A percentile compares a stretch with the other conserved stretches of the same genome.
These are phyloP conservation scores for Oryctolagus cuniculus DNA, from an alignment of 2,113 vertebrate species.

Conservation along the genomic window DNA sequence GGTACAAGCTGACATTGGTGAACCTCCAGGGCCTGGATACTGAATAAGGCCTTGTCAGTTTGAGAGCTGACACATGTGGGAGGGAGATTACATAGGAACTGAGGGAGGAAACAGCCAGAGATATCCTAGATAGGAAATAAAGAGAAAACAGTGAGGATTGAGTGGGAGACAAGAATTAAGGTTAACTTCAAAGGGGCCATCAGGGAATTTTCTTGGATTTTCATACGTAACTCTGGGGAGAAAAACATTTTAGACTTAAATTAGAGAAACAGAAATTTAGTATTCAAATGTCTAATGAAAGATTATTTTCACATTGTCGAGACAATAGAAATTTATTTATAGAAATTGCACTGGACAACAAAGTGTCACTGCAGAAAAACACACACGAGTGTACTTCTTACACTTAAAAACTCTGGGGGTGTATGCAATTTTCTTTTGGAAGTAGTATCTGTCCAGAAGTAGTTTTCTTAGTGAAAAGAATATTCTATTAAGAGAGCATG, in stretches of 20 bases:
- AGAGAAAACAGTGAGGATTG: neutral
- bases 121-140: neutral
- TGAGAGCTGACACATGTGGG: neutral
- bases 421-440: conserved; percentile 42
- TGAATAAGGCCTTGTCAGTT: neutral
- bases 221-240: conserved; percentile 58
- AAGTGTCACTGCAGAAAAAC: conserved; percentile 58
- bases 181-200: neutral
- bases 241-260: conserved; percentile 61
- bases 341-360: conserved; percentile 52
- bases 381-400: conserved; percentile 41
- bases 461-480: neutral
- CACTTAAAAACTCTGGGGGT: conserved; percentile 63
- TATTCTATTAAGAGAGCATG: neutral
- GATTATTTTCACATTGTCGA: conserved; percentile 72
- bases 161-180: neutral
- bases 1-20: neutral
- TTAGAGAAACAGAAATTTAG: conserved; percentile 54
- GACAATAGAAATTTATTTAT: conserved; percentile 72
- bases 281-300: conserved; percentile 65
- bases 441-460: neutral
- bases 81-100: neutral
- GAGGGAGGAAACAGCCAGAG: neutral
- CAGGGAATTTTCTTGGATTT: conserved; percentile 4
- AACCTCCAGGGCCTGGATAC: neutral